Evolutionary conservation across 2,888 invertebrate genomes (phyloP).

Genomic region (Xylota sylvarum): DNA sequence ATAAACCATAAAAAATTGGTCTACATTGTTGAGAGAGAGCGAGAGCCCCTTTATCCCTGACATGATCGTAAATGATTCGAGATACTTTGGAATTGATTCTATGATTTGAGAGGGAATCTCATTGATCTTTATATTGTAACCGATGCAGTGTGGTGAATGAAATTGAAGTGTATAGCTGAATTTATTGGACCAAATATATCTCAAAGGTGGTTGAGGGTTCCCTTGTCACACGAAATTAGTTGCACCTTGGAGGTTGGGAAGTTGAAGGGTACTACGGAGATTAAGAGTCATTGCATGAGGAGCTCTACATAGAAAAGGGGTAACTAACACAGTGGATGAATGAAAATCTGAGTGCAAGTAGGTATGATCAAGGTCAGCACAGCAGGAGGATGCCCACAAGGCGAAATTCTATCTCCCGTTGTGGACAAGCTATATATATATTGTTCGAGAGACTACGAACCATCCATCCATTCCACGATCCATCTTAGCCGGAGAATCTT

Average conservation of each 20-base stretch:
- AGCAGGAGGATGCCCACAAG: no score
- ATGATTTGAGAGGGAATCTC: conserved; percentile 6
- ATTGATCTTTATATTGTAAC: conserved; percentile 7
- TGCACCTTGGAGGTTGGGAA: not conserved
- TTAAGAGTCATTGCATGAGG: no score
- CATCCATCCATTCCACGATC: no score
- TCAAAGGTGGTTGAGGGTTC: not conserved
- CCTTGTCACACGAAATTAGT: conserved; percentile 1
- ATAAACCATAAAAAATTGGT: conserved; percentile 65
- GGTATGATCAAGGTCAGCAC: no score
- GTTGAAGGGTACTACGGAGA: no score
- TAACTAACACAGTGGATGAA: no score
- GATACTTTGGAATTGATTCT: conserved; percentile 30
- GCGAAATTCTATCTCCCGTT: no score
- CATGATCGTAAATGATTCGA: conserved; percentile 68
- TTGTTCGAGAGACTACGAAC: no score
- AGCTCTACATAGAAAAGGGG: no score
- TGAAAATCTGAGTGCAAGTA: no score
- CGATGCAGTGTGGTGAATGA: conserved; percentile 31
- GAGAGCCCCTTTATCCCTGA: conserved; percentile 33
- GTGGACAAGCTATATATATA: no score
- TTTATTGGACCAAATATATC: conserved; percentile 9
- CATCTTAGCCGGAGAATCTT: no score
- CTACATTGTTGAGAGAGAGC: conserved; percentile 49
- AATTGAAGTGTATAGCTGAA: conserved; percentile 28